A percentile compares a stretch with the other conserved stretches of the same genome.
phyloP scores from a whole-genome alignment of 2,888 invertebrate genomes.

The Philhelius pedissequus region DNA sequence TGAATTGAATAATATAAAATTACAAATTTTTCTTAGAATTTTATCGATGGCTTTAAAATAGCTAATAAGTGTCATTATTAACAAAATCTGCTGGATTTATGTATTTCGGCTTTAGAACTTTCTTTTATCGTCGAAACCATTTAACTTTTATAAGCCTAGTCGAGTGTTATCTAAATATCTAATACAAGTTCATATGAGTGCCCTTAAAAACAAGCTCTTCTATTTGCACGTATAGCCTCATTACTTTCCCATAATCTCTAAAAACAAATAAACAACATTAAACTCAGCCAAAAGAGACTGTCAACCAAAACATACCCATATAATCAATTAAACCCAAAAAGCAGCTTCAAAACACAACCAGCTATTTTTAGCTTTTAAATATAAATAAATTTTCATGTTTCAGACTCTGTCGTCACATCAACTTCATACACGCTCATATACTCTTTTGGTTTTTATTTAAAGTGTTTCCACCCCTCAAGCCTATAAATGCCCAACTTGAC shows the following conservation, averaged over 20 bases:
- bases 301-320: background rate
- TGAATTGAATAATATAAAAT: too few relatives aligned
- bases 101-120: too few relatives aligned
- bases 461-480: background rate
- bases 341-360: background rate
- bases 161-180: too few relatives aligned
- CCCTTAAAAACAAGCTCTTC: too few relatives aligned
- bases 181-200: too few relatives aligned
- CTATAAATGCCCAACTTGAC: slow-evolving; percentile 55
- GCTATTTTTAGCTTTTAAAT: background rate
- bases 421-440: background rate
- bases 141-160: too few relatives aligned
- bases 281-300: background rate
- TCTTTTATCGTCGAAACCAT: too few relatives aligned
- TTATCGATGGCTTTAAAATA: too few relatives aligned
- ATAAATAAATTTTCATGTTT: background rate
- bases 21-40: too few relatives aligned
- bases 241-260: too few relatives aligned
- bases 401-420: background rate
- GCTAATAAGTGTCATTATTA: too few relatives aligned
- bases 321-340: background rate
- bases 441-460: background rate
- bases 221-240: background rate
- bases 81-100: too few relatives aligned
- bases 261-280: background rate